Percentiles rank a stretch among this genome's conserved stretches.
Conservation (phyloP, 2,113 vertebrate genomes). For the Salminus brasiliensis region DNA sequence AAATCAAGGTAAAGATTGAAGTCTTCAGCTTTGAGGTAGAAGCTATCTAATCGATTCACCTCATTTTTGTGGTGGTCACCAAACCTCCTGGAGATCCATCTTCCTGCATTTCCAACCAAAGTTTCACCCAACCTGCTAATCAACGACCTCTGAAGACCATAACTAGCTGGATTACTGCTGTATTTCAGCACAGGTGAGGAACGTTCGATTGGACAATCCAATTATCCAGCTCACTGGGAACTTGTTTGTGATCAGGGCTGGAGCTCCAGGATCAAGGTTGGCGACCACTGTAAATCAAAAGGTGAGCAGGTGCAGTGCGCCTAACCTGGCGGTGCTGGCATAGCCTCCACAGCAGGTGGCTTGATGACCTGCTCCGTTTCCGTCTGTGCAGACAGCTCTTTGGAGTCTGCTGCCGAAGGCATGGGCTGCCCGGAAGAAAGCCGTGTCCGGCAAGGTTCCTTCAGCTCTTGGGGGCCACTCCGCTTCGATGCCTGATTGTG, state of each 20-base stretch:
- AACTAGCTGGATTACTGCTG: no score
- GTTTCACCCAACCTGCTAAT: no score
- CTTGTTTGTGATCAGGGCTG: background rate
- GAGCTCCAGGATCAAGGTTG: background rate
- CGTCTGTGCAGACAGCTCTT: constrained; percentile 28
- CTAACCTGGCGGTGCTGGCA: constrained; percentile 67
- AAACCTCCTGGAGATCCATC: background rate
- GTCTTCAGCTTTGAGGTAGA: no score
- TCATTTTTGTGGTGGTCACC: background rate
- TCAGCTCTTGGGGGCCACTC: constrained; percentile 15
- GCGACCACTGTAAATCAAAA: background rate
- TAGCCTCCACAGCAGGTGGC: constrained; percentile 55
- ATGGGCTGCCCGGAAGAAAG: constrained; percentile 14
- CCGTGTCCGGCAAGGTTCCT: constrained; percentile 3
- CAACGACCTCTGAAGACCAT: background rate
- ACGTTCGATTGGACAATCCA: background rate
- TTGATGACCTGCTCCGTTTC: constrained; percentile 31
- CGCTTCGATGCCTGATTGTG: constrained; percentile 52
- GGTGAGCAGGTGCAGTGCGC: background rate
- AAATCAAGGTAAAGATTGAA: background rate
- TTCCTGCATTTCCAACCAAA: background rate
- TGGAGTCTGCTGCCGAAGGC: constrained; percentile 10
- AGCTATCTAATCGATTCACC: no score
- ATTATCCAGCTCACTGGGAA: background rate
- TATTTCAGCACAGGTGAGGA: background rate